Evolutionary conservation across 2,888 invertebrate species (phyloP).

Genomic region (Falcaria lacertinaria): DNA sequence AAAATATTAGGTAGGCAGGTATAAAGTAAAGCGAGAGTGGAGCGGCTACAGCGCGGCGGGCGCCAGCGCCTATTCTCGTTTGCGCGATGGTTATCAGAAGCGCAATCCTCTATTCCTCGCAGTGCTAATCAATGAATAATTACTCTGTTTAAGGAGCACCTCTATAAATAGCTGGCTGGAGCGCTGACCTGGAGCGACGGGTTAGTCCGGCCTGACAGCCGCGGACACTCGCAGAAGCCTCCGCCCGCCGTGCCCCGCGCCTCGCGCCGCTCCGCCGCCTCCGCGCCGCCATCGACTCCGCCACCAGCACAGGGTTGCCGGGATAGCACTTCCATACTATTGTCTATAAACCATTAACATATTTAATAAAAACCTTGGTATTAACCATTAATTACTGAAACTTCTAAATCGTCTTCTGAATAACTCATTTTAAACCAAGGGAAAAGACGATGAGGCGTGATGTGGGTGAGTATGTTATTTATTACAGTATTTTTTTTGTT

Average conservation of each 20-base stretch:
- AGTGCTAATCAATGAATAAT: slow-evolving; percentile 80
- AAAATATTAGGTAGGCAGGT: neutral
- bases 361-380: too few species aligned
- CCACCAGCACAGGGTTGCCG: slow-evolving; percentile 11
- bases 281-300: slow-evolving; percentile 26
- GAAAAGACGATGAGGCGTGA: too few species aligned
- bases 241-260: slow-evolving; percentile 33
- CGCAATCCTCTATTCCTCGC: slow-evolving; percentile 79
- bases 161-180: slow-evolving; percentile 79
- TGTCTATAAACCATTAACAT: too few species aligned
- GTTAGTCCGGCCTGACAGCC: slow-evolving; percentile 77
- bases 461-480: too few species aligned
- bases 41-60: slow-evolving; percentile 57
- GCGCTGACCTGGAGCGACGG: slow-evolving; percentile 80
- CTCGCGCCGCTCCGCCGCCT: slow-evolving; percentile 24
- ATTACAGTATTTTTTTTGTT: too few species aligned
- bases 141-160: slow-evolving; percentile 80
- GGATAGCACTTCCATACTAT: neutral
- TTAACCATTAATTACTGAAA: too few species aligned
- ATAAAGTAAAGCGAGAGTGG: slow-evolving; percentile 25
- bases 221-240: slow-evolving; percentile 69
- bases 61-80: slow-evolving; percentile 74
- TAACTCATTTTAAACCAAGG: too few species aligned
- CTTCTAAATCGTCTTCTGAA: too few species aligned
- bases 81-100: slow-evolving; percentile 77